Percentiles rank a stretch among this genome's conserved stretches.
Conservation (phyloP, 2,888 invertebrate species). For the Melieria omissa region DNA sequence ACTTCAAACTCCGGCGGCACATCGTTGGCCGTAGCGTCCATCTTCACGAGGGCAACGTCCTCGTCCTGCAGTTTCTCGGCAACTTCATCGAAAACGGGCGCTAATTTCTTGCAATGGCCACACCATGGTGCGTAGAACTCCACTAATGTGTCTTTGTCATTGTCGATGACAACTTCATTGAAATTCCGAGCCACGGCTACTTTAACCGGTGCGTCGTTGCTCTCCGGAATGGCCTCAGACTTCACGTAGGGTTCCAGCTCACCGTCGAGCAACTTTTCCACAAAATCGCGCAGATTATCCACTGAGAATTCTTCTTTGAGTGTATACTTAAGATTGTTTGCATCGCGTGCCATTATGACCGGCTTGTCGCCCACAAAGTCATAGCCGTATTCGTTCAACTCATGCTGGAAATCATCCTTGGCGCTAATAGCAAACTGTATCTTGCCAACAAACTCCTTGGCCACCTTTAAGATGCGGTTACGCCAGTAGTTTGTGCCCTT, state of each 20-base stretch:
- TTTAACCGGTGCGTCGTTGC: slow-evolving; percentile 83
- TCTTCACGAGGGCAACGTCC: slow-evolving; percentile 92
- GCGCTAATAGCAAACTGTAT: slow-evolving; percentile 90
- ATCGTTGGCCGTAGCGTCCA: slow-evolving; percentile 99
- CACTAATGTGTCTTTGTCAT: slow-evolving; percentile 90
- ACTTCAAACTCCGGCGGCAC: slow-evolving; percentile 92
- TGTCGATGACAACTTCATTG: slow-evolving; percentile 90
- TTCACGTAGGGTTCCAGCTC: slow-evolving; percentile 92
- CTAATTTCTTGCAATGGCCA: slow-evolving; percentile 97
- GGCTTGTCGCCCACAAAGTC: slow-evolving; percentile 92
- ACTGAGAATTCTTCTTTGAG: slow-evolving; percentile 91
- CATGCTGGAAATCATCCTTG: slow-evolving; percentile 93
- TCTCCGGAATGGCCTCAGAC: slow-evolving; percentile 91
- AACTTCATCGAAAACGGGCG: slow-evolving; percentile 93
- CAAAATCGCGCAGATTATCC: slow-evolving; percentile 85
- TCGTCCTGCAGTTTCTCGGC: slow-evolving; percentile 89
- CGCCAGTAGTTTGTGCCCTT: slow-evolving; percentile 99
- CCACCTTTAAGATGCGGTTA: slow-evolving; percentile 90
- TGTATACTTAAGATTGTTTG: slow-evolving; percentile 87
- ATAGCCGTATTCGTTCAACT: slow-evolving; percentile 93
- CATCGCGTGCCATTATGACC: slow-evolving; percentile 84
- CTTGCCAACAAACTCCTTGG: slow-evolving; percentile 66
- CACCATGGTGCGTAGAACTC: slow-evolving; percentile 99
- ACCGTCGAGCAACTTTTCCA: slow-evolving; percentile 83
- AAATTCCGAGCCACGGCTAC: slow-evolving; percentile 98